Evolutionary conservation across 2,888 invertebrate species (phyloP), one percentile per base, ranked within the genome.

Genomic region (Omphaloscelis lunosa): DNA sequence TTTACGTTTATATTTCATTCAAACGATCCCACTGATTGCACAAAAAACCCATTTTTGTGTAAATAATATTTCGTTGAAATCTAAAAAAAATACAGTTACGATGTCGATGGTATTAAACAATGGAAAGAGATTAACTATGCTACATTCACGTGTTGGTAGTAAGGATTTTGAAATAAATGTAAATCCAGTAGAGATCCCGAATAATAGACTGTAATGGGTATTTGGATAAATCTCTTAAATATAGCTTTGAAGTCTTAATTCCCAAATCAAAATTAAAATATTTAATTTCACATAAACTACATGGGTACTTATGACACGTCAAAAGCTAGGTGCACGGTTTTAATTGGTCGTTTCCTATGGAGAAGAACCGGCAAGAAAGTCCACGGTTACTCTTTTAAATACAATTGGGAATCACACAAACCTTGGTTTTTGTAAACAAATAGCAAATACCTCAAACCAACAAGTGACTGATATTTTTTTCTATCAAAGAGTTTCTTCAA

Each of bases 1-100:
- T 66, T 53, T 15, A 51, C 41, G 6, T 48, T 41, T 78, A 56
- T 63, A 69, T 71, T 72, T 29, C 41, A 73, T 66, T 53, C 15
- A 72, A 70, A 61, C 9, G 39, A n/a, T n/a, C 12, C 39, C n/a
- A 48, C 20, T 17, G 17, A 76, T 61, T 68, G 11, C 17, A 70
- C 58, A 17, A 59, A 63, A 62, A 51, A 0, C 1, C 1, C 41
- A 1, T 51, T 67, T 41, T 20, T n/a, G 27, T 51, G 20, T 15
- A 70, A 48, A 79, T 29, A 63, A 12, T 34, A 58, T 27, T 9
- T 12, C 3, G 8, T 1, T 9, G 27, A 45, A 17, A 12, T 11
- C 23, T 15, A n/a, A 59, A 72, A 62, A 48, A 62, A 29, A 27
- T 1, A 27, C 41, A 41, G 15, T 27, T 7, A 34, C 23, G 7